phyloP scores from a whole-genome alignment of 1,140 invertebrate species.

The Mizuhopecten yessoensis region DNA sequence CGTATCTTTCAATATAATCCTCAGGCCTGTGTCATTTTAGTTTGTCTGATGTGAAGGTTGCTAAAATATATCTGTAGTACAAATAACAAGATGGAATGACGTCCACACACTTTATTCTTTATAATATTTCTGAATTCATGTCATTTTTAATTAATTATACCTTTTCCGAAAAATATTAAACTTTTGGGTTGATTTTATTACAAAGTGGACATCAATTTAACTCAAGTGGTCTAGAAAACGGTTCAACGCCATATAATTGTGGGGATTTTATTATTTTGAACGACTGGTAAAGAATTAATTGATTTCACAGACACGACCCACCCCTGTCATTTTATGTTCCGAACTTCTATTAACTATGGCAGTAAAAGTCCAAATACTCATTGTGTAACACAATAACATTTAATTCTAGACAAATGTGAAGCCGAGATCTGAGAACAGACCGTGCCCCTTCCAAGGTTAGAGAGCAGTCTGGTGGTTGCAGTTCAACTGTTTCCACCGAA shows the following conservation, averaged over 20 bases:
- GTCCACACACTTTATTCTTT: not conserved
- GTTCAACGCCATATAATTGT: not conserved
- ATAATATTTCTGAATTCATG: not conserved
- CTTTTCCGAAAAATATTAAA: not conserved
- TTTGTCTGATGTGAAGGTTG: not conserved
- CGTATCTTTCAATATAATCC: not conserved
- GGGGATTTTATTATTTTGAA: not conserved
- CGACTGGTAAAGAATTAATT: conserved; percentile 11
- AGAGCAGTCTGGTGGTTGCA: not conserved
- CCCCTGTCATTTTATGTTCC: not conserved
- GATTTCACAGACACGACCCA: not conserved
- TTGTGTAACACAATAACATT: not conserved
- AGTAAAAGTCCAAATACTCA: conserved; percentile 21
- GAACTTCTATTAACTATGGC: not conserved
- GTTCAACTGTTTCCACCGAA: not conserved
- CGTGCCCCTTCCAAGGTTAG: not conserved
- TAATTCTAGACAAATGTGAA: not conserved
- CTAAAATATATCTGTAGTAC: not conserved
- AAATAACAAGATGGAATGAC: not conserved
- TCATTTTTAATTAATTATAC: not conserved
- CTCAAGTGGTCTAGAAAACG: not conserved
- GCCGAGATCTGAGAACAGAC: not conserved
- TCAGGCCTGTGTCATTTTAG: not conserved
- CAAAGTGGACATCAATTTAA: not conserved
- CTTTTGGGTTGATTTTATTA: not conserved